Evolutionary conservation across 2,888 invertebrate genomes (phyloP), one percentile per base, ranked within the genome.

Genomic region (Himalopsyche anomala): DNA sequence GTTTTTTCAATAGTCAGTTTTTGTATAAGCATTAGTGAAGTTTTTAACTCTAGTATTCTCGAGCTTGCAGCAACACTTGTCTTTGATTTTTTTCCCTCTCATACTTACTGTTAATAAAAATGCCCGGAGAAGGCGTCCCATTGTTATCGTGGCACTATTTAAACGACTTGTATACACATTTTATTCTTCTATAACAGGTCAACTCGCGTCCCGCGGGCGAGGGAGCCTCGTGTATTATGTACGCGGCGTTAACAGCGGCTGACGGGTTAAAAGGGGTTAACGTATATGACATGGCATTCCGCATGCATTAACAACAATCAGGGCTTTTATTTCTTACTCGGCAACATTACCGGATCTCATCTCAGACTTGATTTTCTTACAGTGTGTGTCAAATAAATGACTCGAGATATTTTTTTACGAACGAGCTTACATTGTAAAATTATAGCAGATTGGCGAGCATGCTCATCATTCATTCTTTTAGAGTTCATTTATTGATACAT

Each of bases 231-330:
- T 74, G 74, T 74, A 74, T 74, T 74, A 74, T 74, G 74, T 36
- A 74, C 36, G 74, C 36, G 74, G 74, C 36, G 74, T 36, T 74
- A 28, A 36, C 74, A 38, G 74, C 74, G 74, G 74, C 74, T 74
- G 74, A 36, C 19, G 74, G 74, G 82, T 82, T 38, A 38, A 38
- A 40, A 74, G 69, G 74, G 69, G 84, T 85, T 62, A 81, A 81
- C 51, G 55, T 15, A 85, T 80, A 40, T 54, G 74, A 36, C 28
- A 74, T 74, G 19, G 54, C 82, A 82, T 85, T 85, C 82, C 85
- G 45, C 56, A 81, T 82, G 42, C 82, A 85, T 85, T 62, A 85
- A 85, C 82, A 82, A 85, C 82, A 81, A 81, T 85, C 85, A 81
- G 38, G 42, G 38, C 38, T 80, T 79, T 74, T 69, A 83, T n/a